Percentiles rank a stretch among this genome's conserved stretches.
phyloP scores from a whole-genome alignment of 2,113 vertebrate species.

The Sphaerodactylus townsendi region DNA sequence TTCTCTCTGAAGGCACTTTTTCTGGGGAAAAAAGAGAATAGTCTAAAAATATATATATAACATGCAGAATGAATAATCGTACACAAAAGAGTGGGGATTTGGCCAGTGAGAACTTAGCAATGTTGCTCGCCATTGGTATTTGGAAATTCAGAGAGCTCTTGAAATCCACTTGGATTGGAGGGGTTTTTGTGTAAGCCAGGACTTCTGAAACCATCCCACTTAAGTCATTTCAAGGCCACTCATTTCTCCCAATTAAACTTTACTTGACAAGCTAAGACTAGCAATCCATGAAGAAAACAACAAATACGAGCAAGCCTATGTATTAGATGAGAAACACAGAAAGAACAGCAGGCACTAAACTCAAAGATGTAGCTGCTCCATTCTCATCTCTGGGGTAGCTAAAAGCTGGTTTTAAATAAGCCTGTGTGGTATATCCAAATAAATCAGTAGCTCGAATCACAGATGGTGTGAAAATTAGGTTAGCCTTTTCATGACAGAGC shows the following conservation, averaged over 20 bases:
- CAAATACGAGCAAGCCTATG: background rate
- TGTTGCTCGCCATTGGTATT: background rate
- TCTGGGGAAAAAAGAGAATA: background rate
- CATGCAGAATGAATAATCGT: slow-evolving; percentile 4
- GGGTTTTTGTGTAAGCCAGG: background rate
- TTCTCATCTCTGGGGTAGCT: background rate
- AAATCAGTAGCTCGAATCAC: background rate
- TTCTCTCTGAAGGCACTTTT: background rate
- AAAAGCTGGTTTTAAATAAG: background rate
- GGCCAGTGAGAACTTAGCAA: background rate
- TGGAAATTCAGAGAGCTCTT: background rate
- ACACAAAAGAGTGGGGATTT: background rate
- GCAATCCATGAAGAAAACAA: background rate
- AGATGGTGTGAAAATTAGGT: background rate
- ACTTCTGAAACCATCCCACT: background rate
- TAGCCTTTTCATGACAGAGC: background rate
- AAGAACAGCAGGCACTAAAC: background rate
- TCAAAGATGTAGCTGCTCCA: background rate
- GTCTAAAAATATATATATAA: background rate
- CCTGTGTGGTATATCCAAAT: background rate
- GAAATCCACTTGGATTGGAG: slow-evolving; percentile 16
- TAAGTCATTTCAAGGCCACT: slow-evolving; percentile 7
- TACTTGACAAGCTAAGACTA: slow-evolving; percentile 8
- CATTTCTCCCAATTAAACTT: slow-evolving; percentile 18
- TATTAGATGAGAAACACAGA: background rate